Conservation (phyloP, 2,797 vertebrate genomes). For the Macropodus opercularis region DNA sequence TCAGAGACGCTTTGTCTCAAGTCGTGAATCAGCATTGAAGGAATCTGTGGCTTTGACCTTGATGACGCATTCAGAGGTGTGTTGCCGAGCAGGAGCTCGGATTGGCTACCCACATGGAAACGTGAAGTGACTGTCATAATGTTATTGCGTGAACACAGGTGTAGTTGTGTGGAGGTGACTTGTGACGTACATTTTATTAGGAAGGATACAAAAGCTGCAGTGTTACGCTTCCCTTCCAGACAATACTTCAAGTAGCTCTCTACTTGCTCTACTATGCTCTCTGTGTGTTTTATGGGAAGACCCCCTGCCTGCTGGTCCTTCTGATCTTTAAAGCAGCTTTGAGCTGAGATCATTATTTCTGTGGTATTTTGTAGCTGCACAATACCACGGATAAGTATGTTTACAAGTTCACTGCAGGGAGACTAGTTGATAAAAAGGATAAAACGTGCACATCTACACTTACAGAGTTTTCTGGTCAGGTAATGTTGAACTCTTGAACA, state of each 20-base stretch:
- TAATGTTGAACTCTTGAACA: constrained; percentile 58
- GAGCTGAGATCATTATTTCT: constrained; percentile 25
- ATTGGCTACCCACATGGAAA: constrained; percentile 47
- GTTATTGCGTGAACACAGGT: constrained; percentile 14
- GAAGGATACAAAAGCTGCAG: background rate
- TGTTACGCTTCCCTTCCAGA: background rate
- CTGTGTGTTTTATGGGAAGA: constrained; percentile 14
- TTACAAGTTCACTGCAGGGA: constrained; percentile 4
- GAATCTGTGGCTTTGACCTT: constrained; percentile 28
- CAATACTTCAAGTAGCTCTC: constrained; percentile 28
- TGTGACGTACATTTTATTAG: background rate
- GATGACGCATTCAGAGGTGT: constrained; percentile 12
- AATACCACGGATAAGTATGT: constrained; percentile 23
- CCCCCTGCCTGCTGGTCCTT: constrained; percentile 17
- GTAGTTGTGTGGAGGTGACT: background rate
- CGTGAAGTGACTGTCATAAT: constrained; percentile 9
- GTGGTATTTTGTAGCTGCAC: constrained; percentile 9
- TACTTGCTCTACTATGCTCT: too few relatives aligned
- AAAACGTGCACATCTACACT: constrained; percentile 3
- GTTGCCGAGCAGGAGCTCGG: background rate
- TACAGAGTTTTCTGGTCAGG: constrained; percentile 26
- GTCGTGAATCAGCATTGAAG: background rate
- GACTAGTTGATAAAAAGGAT: constrained; percentile 34
- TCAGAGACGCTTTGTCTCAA: background rate
- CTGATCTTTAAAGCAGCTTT: constrained; percentile 8